Base-by-base conservation (phyloP, 2,113 vertebrate species). In the Canis aureus region DNA sequence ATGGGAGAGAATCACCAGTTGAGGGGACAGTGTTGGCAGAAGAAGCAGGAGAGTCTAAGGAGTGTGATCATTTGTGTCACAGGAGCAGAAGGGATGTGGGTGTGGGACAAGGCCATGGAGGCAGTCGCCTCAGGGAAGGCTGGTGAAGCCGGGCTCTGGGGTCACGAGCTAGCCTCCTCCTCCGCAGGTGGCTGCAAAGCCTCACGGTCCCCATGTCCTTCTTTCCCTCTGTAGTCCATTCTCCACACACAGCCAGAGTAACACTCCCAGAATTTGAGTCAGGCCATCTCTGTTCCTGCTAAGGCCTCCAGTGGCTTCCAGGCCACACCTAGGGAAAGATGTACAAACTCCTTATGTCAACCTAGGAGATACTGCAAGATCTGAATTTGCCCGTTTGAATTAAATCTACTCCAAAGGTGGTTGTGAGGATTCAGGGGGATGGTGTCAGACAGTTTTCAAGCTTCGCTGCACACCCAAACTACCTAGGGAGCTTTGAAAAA, bases 131-230 rank as follows among this genome's bases (percentile, higher is more conserved):
- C 67, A 35, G 49, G 38, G 60, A 35, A 25, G 7, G 7, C 5
- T 8, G 2, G 8, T 11, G 74, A 69, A 95, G 60, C 78, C 71
- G 81, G 57, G 38, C 80, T 73, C 57, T 49, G 12, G 53, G 22
- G 15, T 32, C 38, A 8, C 51, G n/a, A 74, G 62, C 38, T 10
- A 27, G 51, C 0, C 0, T 11, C 38, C 19, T n/a, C 49, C 35
- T 12, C 13, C 32, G 23, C 19, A 3, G 51, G 67, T 11, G 84
- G 19, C 89, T 19, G 32, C 13, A 8, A n/a, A 29, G 35, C 74
- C 59, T 59, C 29, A 2, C 1, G 0, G 51, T 35, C n/a, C 5
- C 53, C 27, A 6, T 0, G 1, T n/a, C n/a, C 25, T 57, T 32
- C 9, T 10, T 19, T 91, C 19, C 51, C n/a, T 60, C 51, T 16